A percentile compares a stretch with the other conserved stretches of the same genome.
phyloP scores from a whole-genome alignment of 2,113 vertebrate species.

The Paramormyrops kingsleyae region DNA sequence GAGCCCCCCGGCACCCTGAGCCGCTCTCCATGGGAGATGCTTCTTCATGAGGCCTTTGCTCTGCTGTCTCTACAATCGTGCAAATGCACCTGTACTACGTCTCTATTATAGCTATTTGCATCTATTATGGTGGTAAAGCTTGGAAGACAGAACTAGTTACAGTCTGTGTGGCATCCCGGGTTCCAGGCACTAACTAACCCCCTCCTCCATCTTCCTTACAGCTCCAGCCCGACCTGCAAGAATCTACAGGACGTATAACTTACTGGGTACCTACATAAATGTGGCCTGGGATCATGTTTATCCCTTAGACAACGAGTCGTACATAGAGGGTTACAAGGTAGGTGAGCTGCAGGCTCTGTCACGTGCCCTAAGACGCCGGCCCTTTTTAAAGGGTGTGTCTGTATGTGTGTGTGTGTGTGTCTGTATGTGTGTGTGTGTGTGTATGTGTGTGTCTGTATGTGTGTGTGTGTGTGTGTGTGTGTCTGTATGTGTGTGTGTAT shows the following conservation, averaged over 20 bases:
- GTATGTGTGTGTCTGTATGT: too few relatives aligned
- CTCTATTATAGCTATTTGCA: background rate
- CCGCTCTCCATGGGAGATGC: background rate
- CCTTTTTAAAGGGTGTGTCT: too few relatives aligned
- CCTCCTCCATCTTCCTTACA: conserved; percentile 43
- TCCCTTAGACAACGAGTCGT: conserved; percentile 79
- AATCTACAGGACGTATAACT: conserved; percentile 68
- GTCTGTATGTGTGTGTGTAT: too few relatives aligned
- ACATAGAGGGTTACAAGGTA: conserved; percentile 80
- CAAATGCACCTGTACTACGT: background rate
- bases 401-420: too few relatives aligned
- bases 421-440: background rate
- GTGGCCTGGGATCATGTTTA: conserved; percentile 93
- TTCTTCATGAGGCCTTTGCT: background rate
- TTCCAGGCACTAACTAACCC: background rate
- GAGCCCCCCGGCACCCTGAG: conserved; percentile 43
- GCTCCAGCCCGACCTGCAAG: conserved; percentile 82
- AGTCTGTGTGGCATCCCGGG: background rate
- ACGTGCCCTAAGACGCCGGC: background rate
- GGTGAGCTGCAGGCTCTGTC: background rate
- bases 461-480: too few relatives aligned
- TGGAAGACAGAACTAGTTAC: background rate
- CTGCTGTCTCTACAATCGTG: background rate
- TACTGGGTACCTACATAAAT: conserved; percentile 75
- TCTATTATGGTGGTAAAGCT: background rate